Evolutionary conservation across 2,113 vertebrate genomes (phyloP).

Genomic region (Tringa solitaria): DNA sequence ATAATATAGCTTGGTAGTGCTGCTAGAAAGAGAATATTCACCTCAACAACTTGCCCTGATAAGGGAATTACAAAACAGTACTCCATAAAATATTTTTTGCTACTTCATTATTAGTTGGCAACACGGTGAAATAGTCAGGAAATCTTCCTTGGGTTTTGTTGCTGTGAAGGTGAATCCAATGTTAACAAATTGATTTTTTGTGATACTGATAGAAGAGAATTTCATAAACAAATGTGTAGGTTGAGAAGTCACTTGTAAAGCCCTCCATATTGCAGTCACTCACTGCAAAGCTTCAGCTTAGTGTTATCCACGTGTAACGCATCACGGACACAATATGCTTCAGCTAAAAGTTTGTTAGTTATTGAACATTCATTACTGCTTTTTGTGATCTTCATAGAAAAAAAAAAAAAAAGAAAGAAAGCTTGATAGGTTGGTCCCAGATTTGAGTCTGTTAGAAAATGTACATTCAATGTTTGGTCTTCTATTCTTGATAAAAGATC

Average conservation of each 20-base stretch:
- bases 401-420: conserved; percentile 21
- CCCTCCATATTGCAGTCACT: conserved; percentile 66
- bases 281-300: conserved; percentile 40
- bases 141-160: conserved; percentile 72
- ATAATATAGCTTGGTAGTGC: conserved; percentile 62
- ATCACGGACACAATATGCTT: conserved; percentile 44
- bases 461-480: conserved; percentile 90
- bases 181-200: conserved; percentile 61
- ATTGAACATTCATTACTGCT: conserved; percentile 51
- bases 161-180: conserved; percentile 74
- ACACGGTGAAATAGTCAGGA: conserved; percentile 84
- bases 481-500: conserved; percentile 78
- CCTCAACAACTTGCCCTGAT: conserved; percentile 74
- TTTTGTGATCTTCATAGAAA: conserved; percentile 72
- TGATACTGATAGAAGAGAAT: conserved; percentile 67
- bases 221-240: conserved; percentile 58
- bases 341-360: conserved; percentile 33
- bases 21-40: conserved; percentile 78
- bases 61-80: conserved; percentile 84
- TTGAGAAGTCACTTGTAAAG: conserved; percentile 69
- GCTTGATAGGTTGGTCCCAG: conserved; percentile 84
- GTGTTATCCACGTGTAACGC: conserved; percentile 26
- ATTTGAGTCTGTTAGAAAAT: conserved; percentile 85
- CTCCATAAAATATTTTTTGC: conserved; percentile 85
- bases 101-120: conserved; percentile 84